Evolutionary conservation across 2,888 invertebrate genomes (phyloP).

Genomic region (Agriopis leucophaearia): DNA sequence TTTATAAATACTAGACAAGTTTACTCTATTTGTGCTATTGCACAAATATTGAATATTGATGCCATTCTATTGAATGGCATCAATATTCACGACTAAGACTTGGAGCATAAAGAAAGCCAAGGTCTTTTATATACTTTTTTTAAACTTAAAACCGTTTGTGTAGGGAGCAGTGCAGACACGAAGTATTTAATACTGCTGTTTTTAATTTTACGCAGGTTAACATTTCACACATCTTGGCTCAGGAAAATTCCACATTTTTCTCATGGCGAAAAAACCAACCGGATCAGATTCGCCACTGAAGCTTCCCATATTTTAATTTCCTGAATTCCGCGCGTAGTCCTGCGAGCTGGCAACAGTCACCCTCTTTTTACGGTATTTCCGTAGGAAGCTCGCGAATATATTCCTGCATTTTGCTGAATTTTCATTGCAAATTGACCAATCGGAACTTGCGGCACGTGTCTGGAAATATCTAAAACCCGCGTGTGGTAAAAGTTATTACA

Average conservation of each 20-base stretch:
- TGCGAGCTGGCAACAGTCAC: conserved; percentile 10
- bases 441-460: conserved; percentile 42
- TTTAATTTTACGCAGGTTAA: neutral
- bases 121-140: no score
- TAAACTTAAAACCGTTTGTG: no score
- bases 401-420: conserved; percentile 45
- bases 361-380: conserved; percentile 30
- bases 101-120: neutral
- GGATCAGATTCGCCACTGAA: neutral
- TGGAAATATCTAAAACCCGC: conserved; percentile 45
- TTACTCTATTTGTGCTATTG: conserved; percentile 9
- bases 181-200: no score
- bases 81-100: neutral
- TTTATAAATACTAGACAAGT: conserved; percentile 7
- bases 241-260: no score
- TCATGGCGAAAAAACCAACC: no score
- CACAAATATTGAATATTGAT: conserved; percentile 2
- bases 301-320: conserved; percentile 26
- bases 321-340: conserved; percentile 7
- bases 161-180: no score
- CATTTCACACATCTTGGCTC: neutral
- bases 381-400: conserved; percentile 37
- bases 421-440: conserved; percentile 55
- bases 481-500: conserved; percentile 37
- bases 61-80: neutral